Evolutionary conservation across 2,113 vertebrate genomes (phyloP), one percentile per base, ranked within the genome.

Genomic region (Tricholaema leucomelas): DNA sequence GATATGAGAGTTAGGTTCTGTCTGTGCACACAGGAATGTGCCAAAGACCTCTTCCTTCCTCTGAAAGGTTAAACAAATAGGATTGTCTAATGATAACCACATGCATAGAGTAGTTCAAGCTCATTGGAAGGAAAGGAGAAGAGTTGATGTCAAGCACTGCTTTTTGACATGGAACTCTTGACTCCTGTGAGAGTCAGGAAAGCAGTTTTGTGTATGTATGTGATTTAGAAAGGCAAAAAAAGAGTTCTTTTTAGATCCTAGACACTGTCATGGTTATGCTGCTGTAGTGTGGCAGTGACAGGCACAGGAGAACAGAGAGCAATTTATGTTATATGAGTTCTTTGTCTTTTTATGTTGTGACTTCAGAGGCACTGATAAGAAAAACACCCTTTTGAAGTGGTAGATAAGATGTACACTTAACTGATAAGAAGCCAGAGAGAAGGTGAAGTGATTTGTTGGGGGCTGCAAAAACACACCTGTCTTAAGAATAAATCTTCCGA

Each of bases 31-130:
- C 5, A 2, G 69, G 70, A 61, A 30, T 0, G 24, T 88, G 89
- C 83, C 95, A 95, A 33, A 92, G 90, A 88, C 87, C 63, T 93
- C 74, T 96, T 96, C 96, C 94, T 95, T 96, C 91, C 88, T 84
- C 36, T 85, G 56, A 54, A 93, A 97, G 91, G 86, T 95, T 93
- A 93, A 91, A 96, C 78, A 94, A 95, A 94, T 91, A 85, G 1
- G 44, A 74, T 48, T 69, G 80, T 27, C 13, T 92, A 35, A 79
- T 13, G 86, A 50, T 84, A 94, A 91, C 93, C 89, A 82, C 78
- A 85, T 87, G 92, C 78, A 23, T 20, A 3, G 36, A 64, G 64
- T 25, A 59, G 89, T 81, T 94, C 44, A 30, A 23, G 76, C 78
- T 91, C 48, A 25, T 27, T 44, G 78, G 46, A 28, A 48, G 61